Percentiles rank a stretch among this genome's conserved stretches.
Conservation (phyloP, 2,113 vertebrate species). For the Osmerus eperlanus region DNA sequence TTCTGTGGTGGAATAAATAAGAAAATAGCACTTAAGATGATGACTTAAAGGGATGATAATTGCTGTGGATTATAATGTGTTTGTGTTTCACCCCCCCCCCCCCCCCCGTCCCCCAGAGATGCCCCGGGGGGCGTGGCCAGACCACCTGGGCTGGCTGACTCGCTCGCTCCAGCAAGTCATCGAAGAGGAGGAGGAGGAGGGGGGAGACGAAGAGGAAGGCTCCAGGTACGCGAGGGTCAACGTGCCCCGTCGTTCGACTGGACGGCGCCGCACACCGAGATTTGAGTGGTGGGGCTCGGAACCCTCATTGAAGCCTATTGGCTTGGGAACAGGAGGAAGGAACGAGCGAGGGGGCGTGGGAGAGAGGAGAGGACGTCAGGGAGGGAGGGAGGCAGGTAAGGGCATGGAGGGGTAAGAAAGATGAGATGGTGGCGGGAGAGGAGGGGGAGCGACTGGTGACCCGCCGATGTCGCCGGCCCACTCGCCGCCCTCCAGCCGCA, state of each 20-base stretch:
- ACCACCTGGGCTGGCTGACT: slow-evolving; percentile 74
- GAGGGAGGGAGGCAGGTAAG: background rate
- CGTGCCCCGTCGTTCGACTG: too few species aligned
- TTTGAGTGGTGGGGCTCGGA: background rate
- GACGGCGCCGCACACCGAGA: too few species aligned
- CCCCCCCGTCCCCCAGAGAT: slow-evolving; percentile 67
- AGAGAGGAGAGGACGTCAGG: background rate
- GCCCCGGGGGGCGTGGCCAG: slow-evolving; percentile 63
- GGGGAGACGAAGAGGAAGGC: slow-evolving; percentile 26
- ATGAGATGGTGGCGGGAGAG: slow-evolving; percentile 9
- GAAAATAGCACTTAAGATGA: background rate
- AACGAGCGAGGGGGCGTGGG: slow-evolving; percentile 11
- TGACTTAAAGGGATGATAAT: too few species aligned
- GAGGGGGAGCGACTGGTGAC: background rate
- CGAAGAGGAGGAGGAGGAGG: slow-evolving; percentile 62
- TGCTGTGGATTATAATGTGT: background rate
- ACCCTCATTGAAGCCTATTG: background rate
- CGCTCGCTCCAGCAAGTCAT: slow-evolving; percentile 70
- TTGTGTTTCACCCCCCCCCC: slow-evolving; percentile 14
- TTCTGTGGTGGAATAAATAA: background rate
- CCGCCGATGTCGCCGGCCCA: too few species aligned
- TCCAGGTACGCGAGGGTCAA: slow-evolving; percentile 46
- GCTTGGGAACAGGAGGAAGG: background rate
- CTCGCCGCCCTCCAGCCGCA: too few species aligned
- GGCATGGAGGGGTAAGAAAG: slow-evolving; percentile 12